phyloP scores from a whole-genome alignment of 2,888 invertebrate genomes.

The Anthrax anthrax region DNA sequence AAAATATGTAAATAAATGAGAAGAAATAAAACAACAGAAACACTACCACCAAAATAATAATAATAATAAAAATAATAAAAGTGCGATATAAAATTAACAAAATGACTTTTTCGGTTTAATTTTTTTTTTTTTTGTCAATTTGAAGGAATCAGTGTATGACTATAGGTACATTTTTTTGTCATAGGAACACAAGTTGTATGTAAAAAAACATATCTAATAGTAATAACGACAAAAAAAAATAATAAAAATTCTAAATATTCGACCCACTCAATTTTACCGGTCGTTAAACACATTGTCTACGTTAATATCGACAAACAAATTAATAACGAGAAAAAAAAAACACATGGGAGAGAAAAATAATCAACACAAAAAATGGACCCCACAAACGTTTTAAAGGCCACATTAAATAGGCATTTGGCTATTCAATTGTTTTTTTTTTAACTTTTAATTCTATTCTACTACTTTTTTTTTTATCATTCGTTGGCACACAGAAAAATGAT shows the following conservation, averaged over 20 bases:
- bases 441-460: neutral
- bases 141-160: no score
- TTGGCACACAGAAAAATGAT: no score
- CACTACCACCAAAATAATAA: neutral
- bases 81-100: neutral
- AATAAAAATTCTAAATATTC: neutral
- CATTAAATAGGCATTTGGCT: neutral
- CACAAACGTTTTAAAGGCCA: neutral
- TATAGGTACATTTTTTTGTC: no score
- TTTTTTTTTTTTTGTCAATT: neutral
- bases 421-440: neutral
- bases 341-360: no score
- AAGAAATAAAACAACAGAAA: neutral
- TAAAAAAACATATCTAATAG: no score
- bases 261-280: neutral
- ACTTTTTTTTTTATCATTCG: neutral
- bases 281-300: neutral
- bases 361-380: no score
- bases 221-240: no score
- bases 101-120: neutral
- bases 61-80: neutral
- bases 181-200: no score
- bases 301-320: neutral
- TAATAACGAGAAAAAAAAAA: no score
- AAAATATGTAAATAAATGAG: neutral